These are phyloP conservation scores for Cryptomyrus ogoouensis DNA, from an alignment of 2,113 vertebrate genomes.

Conservation along the genomic window DNA sequence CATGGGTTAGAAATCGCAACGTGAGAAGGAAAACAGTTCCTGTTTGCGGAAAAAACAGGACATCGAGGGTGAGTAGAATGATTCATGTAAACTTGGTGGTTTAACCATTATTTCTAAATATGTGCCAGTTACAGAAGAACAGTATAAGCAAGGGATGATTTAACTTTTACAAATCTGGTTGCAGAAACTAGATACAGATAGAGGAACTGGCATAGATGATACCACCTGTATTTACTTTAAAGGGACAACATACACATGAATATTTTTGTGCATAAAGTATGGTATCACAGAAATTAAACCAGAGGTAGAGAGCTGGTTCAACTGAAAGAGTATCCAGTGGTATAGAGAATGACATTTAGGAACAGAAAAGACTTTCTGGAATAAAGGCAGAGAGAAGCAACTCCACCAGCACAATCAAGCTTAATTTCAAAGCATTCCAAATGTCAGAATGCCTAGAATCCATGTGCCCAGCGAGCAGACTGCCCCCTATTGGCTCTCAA, in stretches of 20 bases:
- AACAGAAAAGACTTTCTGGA: not conserved
- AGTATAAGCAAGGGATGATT: not conserved
- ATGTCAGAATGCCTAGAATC: slow-evolving; percentile 21
- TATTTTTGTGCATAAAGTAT: not conserved
- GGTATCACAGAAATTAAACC: not conserved
- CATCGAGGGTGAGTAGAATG: not conserved
- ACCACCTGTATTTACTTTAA: not conserved
- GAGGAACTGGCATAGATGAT: not conserved
- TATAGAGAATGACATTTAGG: slow-evolving; percentile 17
- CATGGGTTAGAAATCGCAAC: not conserved
- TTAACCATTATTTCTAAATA: not conserved
- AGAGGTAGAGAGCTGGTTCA: not conserved
- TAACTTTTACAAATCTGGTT: not conserved
- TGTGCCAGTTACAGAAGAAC: not conserved
- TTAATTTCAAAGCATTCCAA: slow-evolving; percentile 27
- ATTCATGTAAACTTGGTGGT: not conserved
- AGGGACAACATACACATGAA: not conserved
- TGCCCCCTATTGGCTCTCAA: slow-evolving; percentile 8
- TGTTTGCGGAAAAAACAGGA: not conserved
- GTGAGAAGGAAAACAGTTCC: not conserved
- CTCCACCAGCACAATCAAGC: slow-evolving; percentile 26
- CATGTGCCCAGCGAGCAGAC: slow-evolving; percentile 1
- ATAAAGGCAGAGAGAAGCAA: slow-evolving; percentile 23
- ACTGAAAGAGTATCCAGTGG: not conserved
- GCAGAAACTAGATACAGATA: not conserved